Evolutionary conservation across 1,140 invertebrate genomes (phyloP), one percentile per base, ranked within the genome.

Genomic region (Trichonephila clavata): DNA sequence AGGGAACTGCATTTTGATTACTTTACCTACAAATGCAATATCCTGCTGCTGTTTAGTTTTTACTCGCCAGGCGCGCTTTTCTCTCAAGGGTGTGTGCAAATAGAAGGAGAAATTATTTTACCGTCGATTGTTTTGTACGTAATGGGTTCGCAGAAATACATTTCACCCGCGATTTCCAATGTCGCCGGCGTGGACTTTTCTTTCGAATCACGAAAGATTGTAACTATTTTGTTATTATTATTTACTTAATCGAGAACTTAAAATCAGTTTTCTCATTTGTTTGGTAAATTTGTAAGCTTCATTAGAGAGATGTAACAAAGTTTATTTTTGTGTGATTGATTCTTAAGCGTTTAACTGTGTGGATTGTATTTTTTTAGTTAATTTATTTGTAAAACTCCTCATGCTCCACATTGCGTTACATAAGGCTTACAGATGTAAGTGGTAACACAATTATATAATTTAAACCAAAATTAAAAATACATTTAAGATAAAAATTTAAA

Each of bases 21-120:
- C 57, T 77, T 90, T 90, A 81, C 89, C 71, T 81, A 61, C 89
- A 81, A 81, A 90, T 60, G 89, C 59, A 90, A 90, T 90, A 90
- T 90, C 89, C 89, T 80, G 89, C 24, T 63, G 32, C 27, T n/a
- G 61, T 65, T 90, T 81, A 65, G 21, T 24, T 65, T 87, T 21
- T 32, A 24, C 24, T 32, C 27, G 20, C n/a, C 8, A 68, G 16
- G n/a, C 39, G 39, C 20, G 14, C 43, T 21, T n/a, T 27, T 20
- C n/a, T 24, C 87, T 27, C 50, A 7, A 59, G 50, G 87, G 87
- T 84, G 83, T 57, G 32, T 89, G 61, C 87, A 89, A 89, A 89
- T 63, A 89, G 24, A 50, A 57, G 43, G 43, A 89, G 65, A 59
- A 90, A 90, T 90, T 59, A 71, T 90, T 90, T 90, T 57, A 14